Percentiles rank a stretch among this genome's conserved stretches.
phyloP scores from a whole-genome alignment of 2,113 vertebrate species.

The Chlorodrepanis virens region DNA sequence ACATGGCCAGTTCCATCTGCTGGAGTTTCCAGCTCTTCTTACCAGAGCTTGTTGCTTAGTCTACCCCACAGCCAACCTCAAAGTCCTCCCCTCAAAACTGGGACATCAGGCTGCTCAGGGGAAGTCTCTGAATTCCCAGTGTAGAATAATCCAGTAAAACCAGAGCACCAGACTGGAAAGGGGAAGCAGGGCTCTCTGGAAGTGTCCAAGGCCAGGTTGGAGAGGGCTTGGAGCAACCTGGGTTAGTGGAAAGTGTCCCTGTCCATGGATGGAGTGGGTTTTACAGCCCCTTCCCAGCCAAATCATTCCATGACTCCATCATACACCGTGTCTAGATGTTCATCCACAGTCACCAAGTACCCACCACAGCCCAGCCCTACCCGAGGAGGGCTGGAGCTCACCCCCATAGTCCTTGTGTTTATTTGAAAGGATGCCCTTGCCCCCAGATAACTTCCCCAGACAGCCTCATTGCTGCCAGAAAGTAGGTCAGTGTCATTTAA shows the following conservation, averaged over 20 bases:
- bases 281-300: not conserved
- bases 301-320: not conserved
- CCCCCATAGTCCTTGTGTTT: not conserved
- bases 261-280: not conserved
- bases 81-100: not conserved
- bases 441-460: slow-evolving; percentile 10
- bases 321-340: fast-evolving
- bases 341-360: not conserved
- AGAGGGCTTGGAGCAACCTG: fast-evolving
- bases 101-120: not conserved
- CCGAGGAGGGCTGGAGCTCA: not conserved
- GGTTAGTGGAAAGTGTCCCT: not conserved
- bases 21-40: not conserved
- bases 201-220: not conserved
- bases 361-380: not conserved
- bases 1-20: not conserved
- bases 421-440: not conserved
- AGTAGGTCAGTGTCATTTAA: slow-evolving; percentile 61
- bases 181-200: not conserved
- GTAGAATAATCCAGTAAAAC: not conserved
- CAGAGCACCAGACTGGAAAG: not conserved
- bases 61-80: not conserved
- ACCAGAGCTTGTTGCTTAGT: not conserved
- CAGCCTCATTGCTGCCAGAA: not conserved
- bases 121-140: not conserved